Percentiles rank a stretch among this genome's conserved stretches.
Conservation (phyloP, 1,140 invertebrate genomes). For the Zaprionus kolodkinae region DNA sequence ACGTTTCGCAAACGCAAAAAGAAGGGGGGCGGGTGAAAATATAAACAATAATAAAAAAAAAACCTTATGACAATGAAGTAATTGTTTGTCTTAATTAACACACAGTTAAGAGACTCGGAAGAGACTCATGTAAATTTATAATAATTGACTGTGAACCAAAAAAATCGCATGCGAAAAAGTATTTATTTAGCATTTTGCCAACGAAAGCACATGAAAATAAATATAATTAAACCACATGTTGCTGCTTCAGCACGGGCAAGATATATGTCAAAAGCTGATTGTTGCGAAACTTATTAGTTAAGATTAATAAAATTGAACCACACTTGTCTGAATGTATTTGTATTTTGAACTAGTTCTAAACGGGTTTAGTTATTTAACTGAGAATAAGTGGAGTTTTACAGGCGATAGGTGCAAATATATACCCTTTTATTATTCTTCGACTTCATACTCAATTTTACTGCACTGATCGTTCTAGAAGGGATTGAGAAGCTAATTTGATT, state of each 20-base stretch:
- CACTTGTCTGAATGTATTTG: background rate
- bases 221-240: constrained; percentile 24
- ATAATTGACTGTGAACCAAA: constrained; percentile 52
- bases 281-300: background rate
- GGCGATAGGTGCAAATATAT: background rate
- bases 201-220: constrained; percentile 1
- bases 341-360: background rate
- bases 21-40: background rate
- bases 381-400: background rate
- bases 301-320: background rate
- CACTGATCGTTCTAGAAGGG: too few species aligned
- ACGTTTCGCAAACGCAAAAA: constrained; percentile 31
- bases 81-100: constrained; percentile 54
- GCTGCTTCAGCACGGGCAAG: background rate
- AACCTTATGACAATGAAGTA: constrained; percentile 43
- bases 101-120: constrained; percentile 43
- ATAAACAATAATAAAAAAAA: background rate
- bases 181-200: constrained; percentile 35
- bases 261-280: background rate
- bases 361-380: background rate
- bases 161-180: constrained; percentile 28
- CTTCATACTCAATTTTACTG: too few species aligned
- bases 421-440: too few species aligned
- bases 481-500: too few species aligned
- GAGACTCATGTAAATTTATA: constrained; percentile 41